Evolutionary conservation across 2,888 invertebrate genomes (phyloP), one percentile per base, ranked within the genome.

Genomic region (Octodonta nipae): DNA sequence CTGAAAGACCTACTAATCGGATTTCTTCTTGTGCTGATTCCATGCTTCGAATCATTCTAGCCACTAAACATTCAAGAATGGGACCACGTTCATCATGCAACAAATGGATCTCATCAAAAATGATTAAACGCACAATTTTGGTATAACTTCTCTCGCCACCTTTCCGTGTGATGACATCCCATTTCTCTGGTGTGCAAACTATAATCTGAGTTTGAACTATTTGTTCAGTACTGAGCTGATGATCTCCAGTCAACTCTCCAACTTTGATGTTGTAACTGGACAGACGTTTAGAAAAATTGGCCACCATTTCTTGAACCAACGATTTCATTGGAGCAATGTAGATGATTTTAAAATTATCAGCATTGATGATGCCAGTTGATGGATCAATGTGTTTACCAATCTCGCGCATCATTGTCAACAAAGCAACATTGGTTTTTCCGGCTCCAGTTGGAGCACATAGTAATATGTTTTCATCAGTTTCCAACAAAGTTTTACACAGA

Each of bases 321-420:
- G 98, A 98, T 36, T 92, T 70, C 98, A 99, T 98, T 0, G 98
- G 98, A n/a, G 98, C 98, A 7, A 99, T 82, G 56, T 99, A 99
- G 37, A 99, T 88, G 47, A 95, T 88, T 68, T 99, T 99, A 63
- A 99, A 99, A 53, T 95, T 92, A 50, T 92, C 85, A 0, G 80
- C 84, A 58, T 89, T 91, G 43, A 99, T 96, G 0, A 88, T 86
- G 1, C 95, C 95, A 60, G 98, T 95, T 14, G 80, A 72, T 15
- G 82, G 73, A 60, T 96, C 95, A 26, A 95, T 88, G 58, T 98
- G 95, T 55, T 96, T 96, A 8, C 96, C 95, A 33, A 99, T 86
- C 64, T 98, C 96, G 3, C 93, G 70, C 72, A 99, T 76, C 69
- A 96, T 91, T 33, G 86, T 81, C 14, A 99, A 68, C 26, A 99